Conservation (phyloP, 2,113 vertebrate genomes). For the Entosphenus tridentatus region DNA sequence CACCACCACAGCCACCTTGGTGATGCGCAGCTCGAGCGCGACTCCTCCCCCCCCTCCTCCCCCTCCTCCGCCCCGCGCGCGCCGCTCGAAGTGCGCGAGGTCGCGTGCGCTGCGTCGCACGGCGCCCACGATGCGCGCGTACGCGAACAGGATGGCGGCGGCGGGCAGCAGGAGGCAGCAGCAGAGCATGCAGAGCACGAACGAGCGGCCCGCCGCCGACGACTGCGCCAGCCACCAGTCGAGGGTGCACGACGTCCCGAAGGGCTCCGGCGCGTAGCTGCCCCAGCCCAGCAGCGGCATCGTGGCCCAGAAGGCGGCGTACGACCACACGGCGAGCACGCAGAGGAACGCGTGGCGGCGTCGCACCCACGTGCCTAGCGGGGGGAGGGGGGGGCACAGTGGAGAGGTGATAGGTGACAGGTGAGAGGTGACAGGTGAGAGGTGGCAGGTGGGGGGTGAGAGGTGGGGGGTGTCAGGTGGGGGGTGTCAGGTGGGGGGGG, state of each 20-base stretch:
- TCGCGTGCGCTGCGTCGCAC: slow-evolving; percentile 70
- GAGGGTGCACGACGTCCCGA: slow-evolving; percentile 77
- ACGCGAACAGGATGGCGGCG: slow-evolving; percentile 57
- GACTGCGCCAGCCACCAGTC: slow-evolving; percentile 84
- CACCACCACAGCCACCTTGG: slow-evolving; percentile 28
- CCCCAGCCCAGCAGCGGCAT: slow-evolving; percentile 73
- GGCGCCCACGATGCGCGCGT: slow-evolving; percentile 62
- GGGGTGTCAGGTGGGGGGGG: too few species aligned
- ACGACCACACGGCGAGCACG: slow-evolving; percentile 46
- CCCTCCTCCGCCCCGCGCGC: too few species aligned
- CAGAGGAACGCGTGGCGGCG: slow-evolving; percentile 52
- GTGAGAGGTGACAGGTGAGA: too few species aligned
- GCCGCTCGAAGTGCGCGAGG: slow-evolving; percentile 40
- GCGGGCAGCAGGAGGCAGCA: slow-evolving; percentile 77
- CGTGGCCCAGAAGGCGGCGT: slow-evolving; percentile 64
- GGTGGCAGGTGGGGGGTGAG: too few species aligned
- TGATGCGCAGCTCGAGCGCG: slow-evolving; percentile 69
- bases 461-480: too few species aligned
- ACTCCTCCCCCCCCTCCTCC: slow-evolving; percentile 39
- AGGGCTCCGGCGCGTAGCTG: slow-evolving; percentile 62
- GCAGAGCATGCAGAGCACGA: slow-evolving; percentile 61
- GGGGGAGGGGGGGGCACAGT: too few species aligned
- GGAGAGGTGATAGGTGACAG: too few species aligned
- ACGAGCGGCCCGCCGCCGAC: slow-evolving; percentile 48
- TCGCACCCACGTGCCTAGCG: slow-evolving; percentile 77